Evolutionary conservation across 2,888 invertebrate genomes (phyloP).

Genomic region (Geotrupes spiniger): DNA sequence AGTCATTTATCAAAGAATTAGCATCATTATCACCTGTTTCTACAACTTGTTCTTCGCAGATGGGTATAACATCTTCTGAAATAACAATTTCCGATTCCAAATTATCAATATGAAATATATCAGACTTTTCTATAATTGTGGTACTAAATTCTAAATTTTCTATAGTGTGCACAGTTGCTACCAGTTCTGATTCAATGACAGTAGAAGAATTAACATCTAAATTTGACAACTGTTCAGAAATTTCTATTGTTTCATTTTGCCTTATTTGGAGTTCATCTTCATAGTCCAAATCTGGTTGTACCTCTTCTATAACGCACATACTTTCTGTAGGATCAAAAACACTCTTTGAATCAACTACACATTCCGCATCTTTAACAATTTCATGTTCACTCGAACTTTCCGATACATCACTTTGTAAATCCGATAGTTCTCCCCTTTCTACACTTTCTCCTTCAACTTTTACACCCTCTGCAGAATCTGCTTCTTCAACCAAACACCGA

Average conservation of each 20-base stretch:
- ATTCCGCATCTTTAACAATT: slow-evolving; percentile 15
- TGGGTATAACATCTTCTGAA: slow-evolving; percentile 30
- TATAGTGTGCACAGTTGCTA: not conserved
- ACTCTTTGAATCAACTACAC: slow-evolving; percentile 52
- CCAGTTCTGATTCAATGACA: slow-evolving; percentile 2
- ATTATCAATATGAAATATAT: slow-evolving; percentile 14
- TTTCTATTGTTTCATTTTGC: slow-evolving; percentile 13
- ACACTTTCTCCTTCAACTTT: slow-evolving; percentile 2
- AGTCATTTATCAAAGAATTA: slow-evolving; percentile 11
- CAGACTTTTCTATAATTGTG: not conserved
- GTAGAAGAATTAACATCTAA: slow-evolving; percentile 18
- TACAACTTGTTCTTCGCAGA: slow-evolving; percentile 26
- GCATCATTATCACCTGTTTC: slow-evolving; percentile 18
- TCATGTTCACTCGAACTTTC: no score
- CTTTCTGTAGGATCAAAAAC: slow-evolving; percentile 41
- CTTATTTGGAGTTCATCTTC: slow-evolving; percentile 6
- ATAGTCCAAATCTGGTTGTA: not conserved
- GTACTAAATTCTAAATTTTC: slow-evolving; percentile 11
- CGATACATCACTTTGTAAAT: no score
- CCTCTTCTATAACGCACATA: not conserved
- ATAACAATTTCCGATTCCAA: slow-evolving; percentile 30
- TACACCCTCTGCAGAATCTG: slow-evolving; percentile 19
- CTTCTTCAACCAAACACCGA: slow-evolving; percentile 51
- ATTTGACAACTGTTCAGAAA: slow-evolving; percentile 20
- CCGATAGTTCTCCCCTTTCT: no score